Percentiles rank a stretch among this genome's conserved stretches.
phyloP scores from a whole-genome alignment of 2,888 invertebrate genomes.

The Apamea epomidion region DNA sequence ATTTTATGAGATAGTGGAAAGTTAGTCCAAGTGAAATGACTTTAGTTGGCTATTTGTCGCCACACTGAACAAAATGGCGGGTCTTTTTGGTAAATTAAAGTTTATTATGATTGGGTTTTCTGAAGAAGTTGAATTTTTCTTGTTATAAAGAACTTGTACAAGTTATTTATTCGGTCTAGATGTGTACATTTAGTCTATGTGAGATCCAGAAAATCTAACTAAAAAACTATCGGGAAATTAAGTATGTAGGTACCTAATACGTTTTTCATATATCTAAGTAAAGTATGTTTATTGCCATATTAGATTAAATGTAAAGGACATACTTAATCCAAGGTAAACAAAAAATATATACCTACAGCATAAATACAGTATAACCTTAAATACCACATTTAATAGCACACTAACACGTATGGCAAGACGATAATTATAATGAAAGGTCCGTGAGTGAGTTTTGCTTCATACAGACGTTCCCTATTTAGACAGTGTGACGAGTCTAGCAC shows the following conservation, averaged over 20 bases:
- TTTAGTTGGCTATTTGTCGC: slow-evolving; percentile 64
- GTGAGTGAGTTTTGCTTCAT: too few relatives aligned
- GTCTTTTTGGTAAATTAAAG: slow-evolving; percentile 44
- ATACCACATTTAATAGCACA: too few relatives aligned
- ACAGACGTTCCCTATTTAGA: too few relatives aligned
- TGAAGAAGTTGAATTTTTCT: slow-evolving; percentile 16
- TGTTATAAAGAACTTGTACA: slow-evolving; percentile 4
- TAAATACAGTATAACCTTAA: too few relatives aligned
- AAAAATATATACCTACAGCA: neutral
- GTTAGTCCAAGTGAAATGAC: slow-evolving; percentile 63
- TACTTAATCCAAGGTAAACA: neutral
- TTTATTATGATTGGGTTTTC: slow-evolving; percentile 40
- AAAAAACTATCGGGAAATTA: neutral
- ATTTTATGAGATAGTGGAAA: slow-evolving; percentile 56
- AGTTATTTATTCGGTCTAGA: slow-evolving; percentile 17
- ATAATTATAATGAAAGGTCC: too few relatives aligned
- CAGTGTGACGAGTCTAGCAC: too few relatives aligned
- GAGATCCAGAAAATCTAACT: neutral
- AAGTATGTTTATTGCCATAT: neutral
- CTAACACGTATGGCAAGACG: too few relatives aligned
- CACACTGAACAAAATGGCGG: slow-evolving; percentile 44
- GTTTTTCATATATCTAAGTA: neutral
- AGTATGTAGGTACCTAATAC: neutral
- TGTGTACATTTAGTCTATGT: too few relatives aligned
- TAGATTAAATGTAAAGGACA: neutral